Evolutionary conservation across 2,888 invertebrate species (phyloP).

Genomic region (Chrysolina haemoptera): DNA sequence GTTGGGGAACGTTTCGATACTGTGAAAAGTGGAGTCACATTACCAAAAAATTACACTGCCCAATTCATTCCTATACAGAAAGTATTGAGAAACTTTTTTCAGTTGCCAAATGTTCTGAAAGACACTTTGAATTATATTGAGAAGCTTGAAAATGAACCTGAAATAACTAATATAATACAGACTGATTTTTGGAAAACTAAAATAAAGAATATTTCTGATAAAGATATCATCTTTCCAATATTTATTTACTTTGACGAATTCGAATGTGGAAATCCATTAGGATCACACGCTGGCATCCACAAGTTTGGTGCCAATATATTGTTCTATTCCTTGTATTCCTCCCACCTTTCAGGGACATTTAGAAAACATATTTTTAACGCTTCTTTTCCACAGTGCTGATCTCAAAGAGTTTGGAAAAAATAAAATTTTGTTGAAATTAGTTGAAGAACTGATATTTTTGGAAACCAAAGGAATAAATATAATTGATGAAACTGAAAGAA

Average conservation of each 20-base stretch:
- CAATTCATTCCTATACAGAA: slow-evolving; percentile 27
- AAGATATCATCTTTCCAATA: slow-evolving; percentile 23
- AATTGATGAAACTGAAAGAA: slow-evolving; percentile 18
- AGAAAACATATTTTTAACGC: slow-evolving; percentile 50
- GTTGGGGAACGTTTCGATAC: background rate
- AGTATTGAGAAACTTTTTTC: slow-evolving; percentile 15
- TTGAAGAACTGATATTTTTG: slow-evolving; percentile 47
- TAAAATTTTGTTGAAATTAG: slow-evolving; percentile 45
- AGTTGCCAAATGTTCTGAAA: slow-evolving; percentile 19
- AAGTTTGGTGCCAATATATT: slow-evolving; percentile 54
- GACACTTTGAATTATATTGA: slow-evolving; percentile 21
- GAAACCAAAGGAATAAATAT: slow-evolving; percentile 1
- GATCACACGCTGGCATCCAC: slow-evolving; percentile 40
- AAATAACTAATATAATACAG: slow-evolving; percentile 2
- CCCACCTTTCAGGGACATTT: slow-evolving; percentile 40
- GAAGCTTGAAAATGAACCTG: slow-evolving; percentile 17
- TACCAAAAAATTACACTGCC: slow-evolving; percentile 25
- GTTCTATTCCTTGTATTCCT: slow-evolving; percentile 47
- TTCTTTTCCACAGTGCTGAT: slow-evolving; percentile 46
- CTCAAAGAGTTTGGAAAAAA: slow-evolving; percentile 42
- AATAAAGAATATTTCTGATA: slow-evolving; percentile 12
- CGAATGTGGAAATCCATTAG: slow-evolving; percentile 45
- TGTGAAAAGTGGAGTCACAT: background rate
- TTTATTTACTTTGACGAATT: slow-evolving; percentile 50
- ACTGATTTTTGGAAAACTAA: slow-evolving; percentile 24